phyloP scores from a whole-genome alignment of 1,140 invertebrate genomes.

The Panagrolaimus sp. region DNA sequence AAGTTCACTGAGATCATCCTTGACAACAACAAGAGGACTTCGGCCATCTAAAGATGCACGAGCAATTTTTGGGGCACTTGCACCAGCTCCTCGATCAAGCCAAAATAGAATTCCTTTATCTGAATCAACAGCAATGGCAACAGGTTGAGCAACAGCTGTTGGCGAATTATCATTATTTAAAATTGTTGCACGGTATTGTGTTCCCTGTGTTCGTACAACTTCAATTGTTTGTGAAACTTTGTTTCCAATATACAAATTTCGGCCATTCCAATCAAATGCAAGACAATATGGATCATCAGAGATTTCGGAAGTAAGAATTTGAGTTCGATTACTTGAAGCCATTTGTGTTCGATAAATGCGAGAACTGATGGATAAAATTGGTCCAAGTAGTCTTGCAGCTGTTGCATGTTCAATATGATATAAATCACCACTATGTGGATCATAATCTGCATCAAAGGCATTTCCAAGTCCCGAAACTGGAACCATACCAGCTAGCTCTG shows the following conservation, averaged over 20 bases:
- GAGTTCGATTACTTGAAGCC: conserved; percentile 76
- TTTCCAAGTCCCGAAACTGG: conserved; percentile 84
- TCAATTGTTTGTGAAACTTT: conserved; percentile 83
- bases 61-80: conserved; percentile 77
- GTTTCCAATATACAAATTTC: conserved; percentile 90
- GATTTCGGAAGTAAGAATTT: conserved; percentile 67
- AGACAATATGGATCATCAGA: conserved; percentile 66
- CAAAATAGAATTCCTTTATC: conserved; percentile 82
- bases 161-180: conserved; percentile 81
- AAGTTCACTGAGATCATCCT: conserved; percentile 61
- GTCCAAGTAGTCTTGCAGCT: conserved; percentile 63
- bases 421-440: conserved; percentile 70
- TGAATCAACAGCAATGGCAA: conserved; percentile 80
- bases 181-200: conserved; percentile 72
- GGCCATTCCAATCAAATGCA: conserved; percentile 89
- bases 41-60: conserved; percentile 84
- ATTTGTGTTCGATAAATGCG: conserved; percentile 63
- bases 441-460: conserved; percentile 82
- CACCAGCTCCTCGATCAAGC: conserved; percentile 88
- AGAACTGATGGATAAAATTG: conserved; percentile 62
- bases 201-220: conserved; percentile 67
- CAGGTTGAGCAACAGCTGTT: conserved; percentile 78
- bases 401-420: conserved; percentile 54
- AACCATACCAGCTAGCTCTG: conserved; percentile 52
- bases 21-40: conserved; percentile 63